These are phyloP conservation scores for Orycteropus afer DNA, from an alignment of 2,113 vertebrate genomes.

Conservation along the genomic window DNA sequence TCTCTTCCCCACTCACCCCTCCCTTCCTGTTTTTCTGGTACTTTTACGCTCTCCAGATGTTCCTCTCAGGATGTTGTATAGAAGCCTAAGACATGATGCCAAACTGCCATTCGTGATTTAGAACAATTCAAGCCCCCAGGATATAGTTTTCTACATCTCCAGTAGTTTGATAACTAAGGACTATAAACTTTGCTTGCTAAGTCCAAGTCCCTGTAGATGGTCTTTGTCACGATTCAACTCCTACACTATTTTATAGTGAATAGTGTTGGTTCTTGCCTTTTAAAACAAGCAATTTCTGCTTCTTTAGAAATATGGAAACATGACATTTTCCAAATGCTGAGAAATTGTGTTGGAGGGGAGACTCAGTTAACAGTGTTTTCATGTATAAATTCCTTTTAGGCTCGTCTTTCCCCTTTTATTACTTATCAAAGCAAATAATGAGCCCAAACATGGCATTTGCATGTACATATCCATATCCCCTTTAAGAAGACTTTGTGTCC, in stretches of 20 bases:
- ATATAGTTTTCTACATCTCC: slow-evolving; percentile 79
- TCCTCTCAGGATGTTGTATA: slow-evolving; percentile 47
- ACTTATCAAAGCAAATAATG: not conserved
- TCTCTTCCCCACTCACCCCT: not conserved
- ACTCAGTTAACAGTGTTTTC: not conserved
- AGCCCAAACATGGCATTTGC: not conserved
- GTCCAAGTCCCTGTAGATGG: slow-evolving; percentile 74
- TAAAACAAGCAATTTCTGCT: slow-evolving; percentile 18
- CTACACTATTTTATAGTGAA: slow-evolving; percentile 72
- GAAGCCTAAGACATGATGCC: slow-evolving; percentile 63
- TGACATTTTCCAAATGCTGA: slow-evolving; percentile 63
- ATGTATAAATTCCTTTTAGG: not conserved
- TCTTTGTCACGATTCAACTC: slow-evolving; percentile 73
- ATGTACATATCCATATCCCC: not conserved
- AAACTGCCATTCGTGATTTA: slow-evolving; percentile 66
- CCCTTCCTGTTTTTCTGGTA: slow-evolving; percentile 56
- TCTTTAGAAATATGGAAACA: slow-evolving; percentile 1
- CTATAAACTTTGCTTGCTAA: slow-evolving; percentile 77
- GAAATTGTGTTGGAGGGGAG: not conserved
- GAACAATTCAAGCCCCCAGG: slow-evolving; percentile 70
- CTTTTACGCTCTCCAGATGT: slow-evolving; percentile 67
- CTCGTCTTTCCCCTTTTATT: not conserved
- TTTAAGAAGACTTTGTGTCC: not conserved
- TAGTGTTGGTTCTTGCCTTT: slow-evolving; percentile 56
- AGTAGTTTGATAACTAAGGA: slow-evolving; percentile 79